Base-by-base conservation (phyloP, 2,797 vertebrate genomes). In the Danio albolineatus region DNA sequence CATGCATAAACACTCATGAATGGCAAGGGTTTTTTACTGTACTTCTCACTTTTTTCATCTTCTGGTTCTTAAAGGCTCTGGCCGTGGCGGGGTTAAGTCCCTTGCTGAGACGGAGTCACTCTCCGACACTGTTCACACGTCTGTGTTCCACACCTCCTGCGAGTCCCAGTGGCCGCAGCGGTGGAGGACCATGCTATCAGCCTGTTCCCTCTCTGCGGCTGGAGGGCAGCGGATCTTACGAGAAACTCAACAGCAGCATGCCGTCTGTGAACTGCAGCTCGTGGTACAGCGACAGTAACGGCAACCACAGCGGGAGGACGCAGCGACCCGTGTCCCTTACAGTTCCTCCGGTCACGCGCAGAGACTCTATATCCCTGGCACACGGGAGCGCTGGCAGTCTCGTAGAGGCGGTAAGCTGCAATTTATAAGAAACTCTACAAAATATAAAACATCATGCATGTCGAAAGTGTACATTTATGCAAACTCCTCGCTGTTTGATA, bases 201-300 rank as follows among this genome's bases (percentile, higher is more conserved):
- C 92, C 87, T 78, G 94, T 98, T 83, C 96, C 97, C 1, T 94
- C 95, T 28, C 91, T 98, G 86, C 91, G 91, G 85, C 89, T 97
- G 79, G 95, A 98, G 21, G 91, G 95, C 61, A 84, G 93, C 0
- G 94, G 92, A 77, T 98, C 97, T 86, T 94, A 92, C 8, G 97
- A 98, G 92, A 99, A 98, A 91, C 95, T 99, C 88, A 98, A 98
- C 90, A 96, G 95, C 93, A 98, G 98, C 91, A 93, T 98, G 90
- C 98, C 98, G 0, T 97, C 97, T 0, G 92, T 99, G 75, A 97
- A 96, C 93, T 98, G 96, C 85, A 89, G 95, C 83, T 94, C 96
- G 62, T 95, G 92, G 91, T 93, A 94, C 61, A 89, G 92, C 0
- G 96, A 96, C 89, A 91, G 90, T 84, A 91, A 94, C 83, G 89